Conservation (phyloP, 2,888 invertebrate genomes). For the Apamea epomidion region DNA sequence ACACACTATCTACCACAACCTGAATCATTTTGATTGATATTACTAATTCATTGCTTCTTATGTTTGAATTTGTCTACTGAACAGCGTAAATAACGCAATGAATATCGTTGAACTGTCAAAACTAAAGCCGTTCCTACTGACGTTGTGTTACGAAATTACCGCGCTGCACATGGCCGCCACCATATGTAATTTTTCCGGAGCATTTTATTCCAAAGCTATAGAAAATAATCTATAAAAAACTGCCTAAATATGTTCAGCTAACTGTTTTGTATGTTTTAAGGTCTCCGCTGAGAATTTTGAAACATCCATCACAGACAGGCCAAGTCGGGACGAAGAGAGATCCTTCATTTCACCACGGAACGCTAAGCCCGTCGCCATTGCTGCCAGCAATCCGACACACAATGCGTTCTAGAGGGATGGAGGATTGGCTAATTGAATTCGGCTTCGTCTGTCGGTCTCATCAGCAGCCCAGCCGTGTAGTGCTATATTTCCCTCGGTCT, state of each 20-base stretch:
- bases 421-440: conserved; percentile 40
- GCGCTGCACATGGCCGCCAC: too few relatives aligned
- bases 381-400: not conserved
- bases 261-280: not conserved
- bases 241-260: not conserved
- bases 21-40: too few relatives aligned
- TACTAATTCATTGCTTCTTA: too few relatives aligned
- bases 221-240: not conserved
- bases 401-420: conserved; percentile 9
- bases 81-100: too few relatives aligned
- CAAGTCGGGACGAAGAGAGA: too few relatives aligned
- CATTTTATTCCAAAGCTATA: too few relatives aligned
- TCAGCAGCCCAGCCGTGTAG: conserved; percentile 2
- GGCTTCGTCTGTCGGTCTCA: not conserved
- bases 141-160: too few relatives aligned
- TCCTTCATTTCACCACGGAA: not conserved
- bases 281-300: not conserved
- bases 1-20: too few relatives aligned
- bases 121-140: too few relatives aligned
- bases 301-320: not conserved
- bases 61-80: too few relatives aligned
- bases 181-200: too few relatives aligned
- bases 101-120: too few relatives aligned
- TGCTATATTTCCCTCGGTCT: not conserved
- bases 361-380: not conserved